phyloP scores from a whole-genome alignment of 2,113 vertebrate species.

The Cinclus mexicanus region DNA sequence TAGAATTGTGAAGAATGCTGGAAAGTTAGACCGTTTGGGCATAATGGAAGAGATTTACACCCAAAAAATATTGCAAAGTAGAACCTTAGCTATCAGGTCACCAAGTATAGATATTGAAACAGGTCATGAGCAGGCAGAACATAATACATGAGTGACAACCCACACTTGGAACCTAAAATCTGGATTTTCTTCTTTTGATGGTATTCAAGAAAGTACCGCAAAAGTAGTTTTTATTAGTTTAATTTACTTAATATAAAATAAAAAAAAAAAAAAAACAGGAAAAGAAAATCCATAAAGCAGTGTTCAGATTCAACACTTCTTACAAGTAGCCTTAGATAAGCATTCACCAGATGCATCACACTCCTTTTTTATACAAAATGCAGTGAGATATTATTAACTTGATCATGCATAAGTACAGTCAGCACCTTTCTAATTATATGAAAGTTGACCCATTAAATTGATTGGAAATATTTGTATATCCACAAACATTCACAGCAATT shows the following conservation, averaged over 20 bases:
- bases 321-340: not conserved
- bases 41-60: not conserved
- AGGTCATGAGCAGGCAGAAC: not conserved
- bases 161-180: not conserved
- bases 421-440: not conserved
- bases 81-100: not conserved
- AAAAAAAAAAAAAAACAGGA: not conserved
- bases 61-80: not conserved
- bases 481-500: not conserved
- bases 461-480: not conserved
- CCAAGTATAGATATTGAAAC: accelerated
- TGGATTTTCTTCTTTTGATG: not conserved
- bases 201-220: not conserved
- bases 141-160: not conserved
- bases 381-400: not conserved
- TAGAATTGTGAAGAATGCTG: not conserved
- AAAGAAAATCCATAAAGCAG: not conserved
- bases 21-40: not conserved
- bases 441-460: not conserved
- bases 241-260: not conserved
- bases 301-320: not conserved
- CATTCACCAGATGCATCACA: not conserved
- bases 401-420: accelerated
- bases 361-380: not conserved
- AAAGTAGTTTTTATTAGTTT: not conserved